Conservation (phyloP, 2,113 vertebrate genomes). For the Trogon surrucura region DNA sequence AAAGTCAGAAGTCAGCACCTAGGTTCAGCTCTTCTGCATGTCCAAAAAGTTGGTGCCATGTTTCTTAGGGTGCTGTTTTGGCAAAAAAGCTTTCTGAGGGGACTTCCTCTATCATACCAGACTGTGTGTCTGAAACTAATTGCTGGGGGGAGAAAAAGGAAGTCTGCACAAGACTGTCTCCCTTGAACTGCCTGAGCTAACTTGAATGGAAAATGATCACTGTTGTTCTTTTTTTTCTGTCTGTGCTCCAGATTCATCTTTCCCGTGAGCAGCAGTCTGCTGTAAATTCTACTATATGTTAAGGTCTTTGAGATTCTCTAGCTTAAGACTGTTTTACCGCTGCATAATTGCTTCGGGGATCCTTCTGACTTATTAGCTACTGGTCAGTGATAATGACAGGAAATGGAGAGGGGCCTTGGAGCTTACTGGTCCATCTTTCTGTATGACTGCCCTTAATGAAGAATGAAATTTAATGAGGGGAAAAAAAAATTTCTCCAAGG, state of each 20-base stretch:
- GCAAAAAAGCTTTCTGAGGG: not conserved
- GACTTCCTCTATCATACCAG: slow-evolving; percentile 30
- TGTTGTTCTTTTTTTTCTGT: not conserved
- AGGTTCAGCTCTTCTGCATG: not conserved
- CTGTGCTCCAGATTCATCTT: not conserved
- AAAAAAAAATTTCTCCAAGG: not conserved
- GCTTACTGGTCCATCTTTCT: not conserved
- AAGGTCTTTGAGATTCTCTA: not conserved
- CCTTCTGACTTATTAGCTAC: not conserved
- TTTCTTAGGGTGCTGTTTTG: not conserved
- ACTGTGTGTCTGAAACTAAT: slow-evolving; percentile 14
- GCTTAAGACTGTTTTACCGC: not conserved
- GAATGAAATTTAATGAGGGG: not conserved
- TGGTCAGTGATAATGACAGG: not conserved
- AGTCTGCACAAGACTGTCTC: not conserved
- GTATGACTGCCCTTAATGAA: not conserved
- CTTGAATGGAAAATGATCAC: not conserved
- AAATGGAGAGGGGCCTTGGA: not conserved
- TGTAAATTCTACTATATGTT: not conserved
- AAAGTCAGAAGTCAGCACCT: not conserved
- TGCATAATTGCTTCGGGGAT: not conserved
- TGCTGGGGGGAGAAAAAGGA: not conserved
- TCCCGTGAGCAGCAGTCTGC: not conserved
- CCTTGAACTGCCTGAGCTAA: not conserved
- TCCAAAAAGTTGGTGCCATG: not conserved